Conservation (phyloP, 2,113 vertebrate genomes). For the Mormyrus iriodes region DNA sequence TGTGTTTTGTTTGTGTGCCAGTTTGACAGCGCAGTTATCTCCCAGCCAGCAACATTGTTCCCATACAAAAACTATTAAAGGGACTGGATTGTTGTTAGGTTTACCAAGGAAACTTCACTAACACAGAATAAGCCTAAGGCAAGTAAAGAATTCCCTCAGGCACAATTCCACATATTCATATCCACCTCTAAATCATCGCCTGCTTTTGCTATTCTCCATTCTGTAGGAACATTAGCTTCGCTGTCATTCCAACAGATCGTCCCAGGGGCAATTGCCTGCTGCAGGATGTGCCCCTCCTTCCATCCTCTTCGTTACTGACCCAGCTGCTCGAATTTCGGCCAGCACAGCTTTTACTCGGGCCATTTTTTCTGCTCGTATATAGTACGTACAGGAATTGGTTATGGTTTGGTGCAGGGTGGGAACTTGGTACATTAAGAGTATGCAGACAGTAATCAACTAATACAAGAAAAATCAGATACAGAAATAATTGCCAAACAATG, state of each 20-base stretch:
- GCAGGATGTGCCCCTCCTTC: background rate
- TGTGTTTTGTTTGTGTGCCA: background rate
- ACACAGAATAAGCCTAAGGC: background rate
- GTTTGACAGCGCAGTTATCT: background rate
- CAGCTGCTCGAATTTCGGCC: background rate
- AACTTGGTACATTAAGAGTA: too few species aligned
- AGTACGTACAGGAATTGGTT: background rate
- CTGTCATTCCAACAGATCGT: background rate
- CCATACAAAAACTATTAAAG: background rate
- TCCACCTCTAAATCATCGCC: background rate
- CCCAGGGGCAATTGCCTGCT: background rate
- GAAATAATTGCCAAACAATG: too few species aligned
- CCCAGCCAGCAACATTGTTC: background rate
- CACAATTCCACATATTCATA: background rate
- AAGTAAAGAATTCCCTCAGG: background rate
- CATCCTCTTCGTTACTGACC: background rate
- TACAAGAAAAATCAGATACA: too few species aligned
- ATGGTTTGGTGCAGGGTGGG: too few species aligned
- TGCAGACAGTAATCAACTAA: too few species aligned
- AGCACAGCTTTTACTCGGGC: background rate
- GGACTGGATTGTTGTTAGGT: background rate
- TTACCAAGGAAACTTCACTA: background rate
- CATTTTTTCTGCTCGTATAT: background rate
- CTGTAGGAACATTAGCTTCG: background rate
- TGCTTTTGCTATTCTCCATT: background rate